Base-by-base conservation (phyloP, 2,888 invertebrate species). In the Synanthedon andrenaeformis region DNA sequence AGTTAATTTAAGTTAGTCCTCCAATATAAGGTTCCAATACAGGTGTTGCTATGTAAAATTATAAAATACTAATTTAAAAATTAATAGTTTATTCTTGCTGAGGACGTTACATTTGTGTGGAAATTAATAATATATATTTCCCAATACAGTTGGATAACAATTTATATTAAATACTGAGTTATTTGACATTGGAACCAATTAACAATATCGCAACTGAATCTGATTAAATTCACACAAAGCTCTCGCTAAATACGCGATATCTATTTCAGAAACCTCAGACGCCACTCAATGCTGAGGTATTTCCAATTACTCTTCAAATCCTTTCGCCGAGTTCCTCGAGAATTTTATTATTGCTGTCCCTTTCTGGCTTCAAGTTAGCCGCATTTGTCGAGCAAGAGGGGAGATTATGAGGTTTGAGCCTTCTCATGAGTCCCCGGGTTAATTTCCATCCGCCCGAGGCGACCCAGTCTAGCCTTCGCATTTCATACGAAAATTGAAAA, bases 251-350 rank as follows among this genome's bases (percentile, higher is more conserved):
- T 49, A 49, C 49, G 49, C 70, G 71, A 70, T 74, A 72, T 76
- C 76, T 76, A 73, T 79, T 76, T 70, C 67, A 66, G 64, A 54
- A 74, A 81, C 80, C 83, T 79, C 83, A 71, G 75, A 66, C 75
- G 67, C 72, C 72, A 77, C 76, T 82, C 82, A 80, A 83, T 82
- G 77, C 74, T 64, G 74, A 82, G 86, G 87, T 83, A 88, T 88
- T 88, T 87, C 82, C 88, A 88, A 88, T 88, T 88, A 88, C 83
- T 81, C 79, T 77, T 45, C 74, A 76, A 83, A 86, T 82, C 84
- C 84, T 79, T 78, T 82, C 81, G 35, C 45, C 45, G 81, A 82
- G 82, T 84, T 79, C 79, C 78, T 72, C 63, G 72, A 71, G 74
- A 79, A 80, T 79, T 82, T 84, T 79, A 80, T 77, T 73, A 72